Percentiles rank a stretch among this genome's conserved stretches.
Conservation (phyloP, 2,797 vertebrate species). For the Macroramphosus scolopax region DNA sequence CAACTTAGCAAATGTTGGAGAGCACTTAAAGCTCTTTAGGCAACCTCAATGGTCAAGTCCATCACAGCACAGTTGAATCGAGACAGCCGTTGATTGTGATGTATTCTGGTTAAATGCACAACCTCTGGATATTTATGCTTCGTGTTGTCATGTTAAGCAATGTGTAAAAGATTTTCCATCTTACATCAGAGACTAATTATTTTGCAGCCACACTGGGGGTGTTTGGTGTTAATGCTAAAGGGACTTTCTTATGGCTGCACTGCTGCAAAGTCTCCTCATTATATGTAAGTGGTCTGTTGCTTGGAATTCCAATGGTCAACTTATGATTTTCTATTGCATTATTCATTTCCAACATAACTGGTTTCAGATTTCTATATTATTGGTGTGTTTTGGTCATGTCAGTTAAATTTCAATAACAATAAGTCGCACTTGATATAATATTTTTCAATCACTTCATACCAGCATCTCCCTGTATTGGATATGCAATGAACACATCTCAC, state of each 20-base stretch:
- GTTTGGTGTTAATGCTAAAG: slow-evolving; percentile 11
- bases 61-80: background rate
- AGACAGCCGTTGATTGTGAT: slow-evolving; percentile 13
- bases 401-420: slow-evolving; percentile 6
- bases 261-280: slow-evolving; percentile 2
- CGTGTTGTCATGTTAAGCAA: slow-evolving; percentile 19
- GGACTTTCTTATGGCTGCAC: slow-evolving; percentile 9
- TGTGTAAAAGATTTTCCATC: slow-evolving; percentile 16
- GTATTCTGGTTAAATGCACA: slow-evolving; percentile 25
- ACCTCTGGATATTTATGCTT: slow-evolving; percentile 42
- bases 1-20: slow-evolving; percentile 11
- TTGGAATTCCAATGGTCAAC: slow-evolving; percentile 14
- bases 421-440: slow-evolving; percentile 6
- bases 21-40: slow-evolving; percentile 14
- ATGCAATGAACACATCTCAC: slow-evolving; percentile 17
- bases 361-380: slow-evolving; percentile 3
- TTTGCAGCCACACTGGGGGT: slow-evolving; percentile 2
- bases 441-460: slow-evolving; percentile 36
- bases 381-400: slow-evolving; percentile 9
- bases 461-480: slow-evolving; percentile 47
- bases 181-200: slow-evolving; percentile 9
- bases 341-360: background rate
- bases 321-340: background rate
- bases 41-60: slow-evolving; percentile 12
- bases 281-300: slow-evolving; percentile 1